phyloP scores from a whole-genome alignment of 2,888 invertebrate genomes.

The Sthenelais limicola region DNA sequence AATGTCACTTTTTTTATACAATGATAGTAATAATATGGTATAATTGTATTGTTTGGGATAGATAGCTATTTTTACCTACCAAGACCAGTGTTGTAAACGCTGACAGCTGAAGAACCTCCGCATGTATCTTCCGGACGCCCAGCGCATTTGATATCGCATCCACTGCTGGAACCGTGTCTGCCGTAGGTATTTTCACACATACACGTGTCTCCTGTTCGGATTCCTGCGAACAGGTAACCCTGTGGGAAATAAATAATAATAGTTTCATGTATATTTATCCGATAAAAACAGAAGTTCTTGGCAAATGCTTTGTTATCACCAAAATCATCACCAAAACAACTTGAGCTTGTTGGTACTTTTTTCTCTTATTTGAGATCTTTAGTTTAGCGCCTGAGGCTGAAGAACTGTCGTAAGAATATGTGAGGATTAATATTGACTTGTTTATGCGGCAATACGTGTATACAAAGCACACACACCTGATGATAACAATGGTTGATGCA shows the following conservation, averaged over 20 bases:
- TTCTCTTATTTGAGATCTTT: no score
- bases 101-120: slow-evolving; percentile 8
- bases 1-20: background rate
- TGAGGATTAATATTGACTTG: background rate
- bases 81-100: slow-evolving; percentile 30
- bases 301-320: no score
- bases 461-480: slow-evolving; percentile 5
- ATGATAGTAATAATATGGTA: background rate
- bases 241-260: background rate
- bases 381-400: no score
- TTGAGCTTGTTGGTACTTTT: no score
- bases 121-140: slow-evolving; percentile 3
- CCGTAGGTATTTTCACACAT: slow-evolving; percentile 29
- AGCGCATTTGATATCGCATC: background rate
- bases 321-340: no score
- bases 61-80: background rate
- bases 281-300: no score
- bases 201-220: slow-evolving; percentile 14
- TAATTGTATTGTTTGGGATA: background rate
- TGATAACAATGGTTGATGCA: slow-evolving; percentile 38
- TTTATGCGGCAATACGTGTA: background rate
- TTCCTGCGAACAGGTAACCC: slow-evolving; percentile 36
- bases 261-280: background rate
- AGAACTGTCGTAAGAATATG: background rate
- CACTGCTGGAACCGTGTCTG: slow-evolving; percentile 12